Percentiles rank a stretch among this genome's conserved stretches.
Conservation (phyloP, 2,113 vertebrate genomes). For the Seriola aureovittata region DNA sequence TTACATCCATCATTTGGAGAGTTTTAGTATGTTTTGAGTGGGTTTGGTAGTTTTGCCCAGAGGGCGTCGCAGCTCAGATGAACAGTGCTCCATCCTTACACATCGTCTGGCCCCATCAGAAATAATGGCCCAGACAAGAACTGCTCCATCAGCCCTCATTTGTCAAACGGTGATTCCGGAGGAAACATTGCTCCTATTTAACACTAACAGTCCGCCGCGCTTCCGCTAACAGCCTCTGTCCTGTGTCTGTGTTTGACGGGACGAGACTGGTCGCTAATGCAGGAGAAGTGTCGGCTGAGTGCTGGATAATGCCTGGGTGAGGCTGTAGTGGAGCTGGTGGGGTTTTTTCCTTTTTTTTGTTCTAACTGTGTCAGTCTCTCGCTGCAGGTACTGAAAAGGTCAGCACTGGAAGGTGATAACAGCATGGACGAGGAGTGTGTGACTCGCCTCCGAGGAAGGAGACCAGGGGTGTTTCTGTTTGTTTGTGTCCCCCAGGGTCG, state of each 20-base stretch:
- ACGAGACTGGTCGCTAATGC: constrained; percentile 60
- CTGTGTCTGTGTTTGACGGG: constrained; percentile 54
- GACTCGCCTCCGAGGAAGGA: constrained; percentile 16
- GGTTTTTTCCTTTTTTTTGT: background rate
- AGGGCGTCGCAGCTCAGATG: constrained; percentile 38
- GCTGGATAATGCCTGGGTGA: constrained; percentile 57
- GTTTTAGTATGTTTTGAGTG: constrained; percentile 53
- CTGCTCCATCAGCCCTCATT: constrained; percentile 64
- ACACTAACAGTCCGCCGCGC: constrained; percentile 61
- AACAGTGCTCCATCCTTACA: constrained; percentile 53
- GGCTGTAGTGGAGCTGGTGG: constrained; percentile 25
- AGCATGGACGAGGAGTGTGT: background rate
- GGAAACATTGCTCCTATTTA: constrained; percentile 67
- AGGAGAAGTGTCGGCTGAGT: constrained; percentile 61
- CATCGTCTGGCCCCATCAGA: constrained; percentile 62
- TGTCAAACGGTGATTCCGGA: constrained; percentile 64
- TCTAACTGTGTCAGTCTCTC: constrained; percentile 20
- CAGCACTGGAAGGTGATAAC: background rate
- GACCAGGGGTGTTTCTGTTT: constrained; percentile 22
- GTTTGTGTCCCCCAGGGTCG: constrained; percentile 14
- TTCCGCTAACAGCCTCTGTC: constrained; percentile 65
- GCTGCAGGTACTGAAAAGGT: constrained; percentile 33
- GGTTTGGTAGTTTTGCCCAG: constrained; percentile 36
- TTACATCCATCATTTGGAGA: constrained; percentile 46
- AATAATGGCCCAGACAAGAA: constrained; percentile 62